These are phyloP conservation scores for Dendrocincla tyrannina DNA, from an alignment of 2,797 vertebrate genomes.

Conservation along the genomic window DNA sequence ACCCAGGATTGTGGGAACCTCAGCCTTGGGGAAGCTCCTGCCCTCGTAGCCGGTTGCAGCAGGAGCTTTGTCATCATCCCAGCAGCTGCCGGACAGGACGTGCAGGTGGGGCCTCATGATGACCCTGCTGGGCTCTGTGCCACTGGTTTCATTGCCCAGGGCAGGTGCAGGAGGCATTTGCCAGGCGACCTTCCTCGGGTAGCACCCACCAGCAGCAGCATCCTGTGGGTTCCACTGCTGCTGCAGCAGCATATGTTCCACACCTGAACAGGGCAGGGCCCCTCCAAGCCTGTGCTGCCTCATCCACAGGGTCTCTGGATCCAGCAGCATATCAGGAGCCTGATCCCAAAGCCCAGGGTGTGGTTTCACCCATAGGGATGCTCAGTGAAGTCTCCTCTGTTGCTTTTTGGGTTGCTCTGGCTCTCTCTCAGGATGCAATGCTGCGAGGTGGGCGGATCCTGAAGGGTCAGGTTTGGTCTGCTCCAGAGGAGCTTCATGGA, in stretches of 20 bases:
- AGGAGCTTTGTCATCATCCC: constrained; percentile 14
- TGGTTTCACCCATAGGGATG: not conserved
- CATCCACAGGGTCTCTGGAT: fast-evolving
- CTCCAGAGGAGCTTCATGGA: fast-evolving
- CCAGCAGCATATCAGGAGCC: fast-evolving
- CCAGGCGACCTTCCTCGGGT: not conserved
- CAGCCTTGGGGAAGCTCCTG: not conserved
- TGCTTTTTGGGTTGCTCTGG: not conserved
- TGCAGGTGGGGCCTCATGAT: not conserved
- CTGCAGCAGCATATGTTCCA: fast-evolving
- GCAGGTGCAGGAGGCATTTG: fast-evolving
- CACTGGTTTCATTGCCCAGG: fast-evolving
- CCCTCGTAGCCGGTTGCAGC: fast-evolving
- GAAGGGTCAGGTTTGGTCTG: not conserved
- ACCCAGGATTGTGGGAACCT: not conserved
- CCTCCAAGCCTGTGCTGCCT: fast-evolving
- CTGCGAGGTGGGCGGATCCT: fast-evolving
- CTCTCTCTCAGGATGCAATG: fast-evolving
- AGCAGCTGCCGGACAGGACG: not conserved
- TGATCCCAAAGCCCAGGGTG: not conserved
- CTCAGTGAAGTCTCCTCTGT: fast-evolving
- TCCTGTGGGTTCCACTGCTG: not conserved
- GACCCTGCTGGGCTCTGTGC: not conserved
- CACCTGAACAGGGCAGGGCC: fast-evolving
- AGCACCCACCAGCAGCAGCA: fast-evolving